Evolutionary conservation across 2,888 invertebrate genomes (phyloP).

Genomic region (Actias luna): DNA sequence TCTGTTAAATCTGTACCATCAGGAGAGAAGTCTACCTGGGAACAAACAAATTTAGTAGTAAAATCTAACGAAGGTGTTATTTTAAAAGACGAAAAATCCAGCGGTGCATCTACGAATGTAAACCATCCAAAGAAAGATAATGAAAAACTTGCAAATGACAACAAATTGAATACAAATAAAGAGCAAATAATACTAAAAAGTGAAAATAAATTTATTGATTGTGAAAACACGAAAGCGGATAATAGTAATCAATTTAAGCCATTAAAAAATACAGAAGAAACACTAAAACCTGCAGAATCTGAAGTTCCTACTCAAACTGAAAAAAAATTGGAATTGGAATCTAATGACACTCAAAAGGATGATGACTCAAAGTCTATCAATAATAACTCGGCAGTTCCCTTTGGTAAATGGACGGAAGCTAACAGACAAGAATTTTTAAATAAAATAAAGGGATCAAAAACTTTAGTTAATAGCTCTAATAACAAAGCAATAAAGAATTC

Average conservation of each 20-base stretch:
- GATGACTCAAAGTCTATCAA: constrained; percentile 33
- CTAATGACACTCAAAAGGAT: neutral
- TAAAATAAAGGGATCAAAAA: constrained; percentile 68
- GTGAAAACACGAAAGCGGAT: neutral
- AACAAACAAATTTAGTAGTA: neutral
- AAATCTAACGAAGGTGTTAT: neutral
- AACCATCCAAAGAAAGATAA: neutral
- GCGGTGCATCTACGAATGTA: neutral
- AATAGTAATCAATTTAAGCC: neutral
- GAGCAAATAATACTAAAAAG: neutral
- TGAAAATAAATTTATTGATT: constrained; percentile 7
- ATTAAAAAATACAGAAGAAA: constrained; percentile 4
- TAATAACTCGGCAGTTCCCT: constrained; percentile 66
- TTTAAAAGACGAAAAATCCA: neutral
- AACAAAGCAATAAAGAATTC: constrained; percentile 72
- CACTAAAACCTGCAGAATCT: constrained; percentile 1
- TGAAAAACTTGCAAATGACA: constrained; percentile 14
- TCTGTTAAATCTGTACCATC: neutral
- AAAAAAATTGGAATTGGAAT: constrained; percentile 1
- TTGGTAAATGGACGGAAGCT: constrained; percentile 75
- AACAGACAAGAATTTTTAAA: constrained; percentile 72
- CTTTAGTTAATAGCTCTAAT: constrained; percentile 50
- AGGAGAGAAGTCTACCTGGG: neutral
- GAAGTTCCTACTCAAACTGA: constrained; percentile 11
- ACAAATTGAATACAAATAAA: constrained; percentile 4